These are phyloP conservation scores for Brenthis ino DNA, from an alignment of 2,888 invertebrate genomes.

Conservation along the genomic window DNA sequence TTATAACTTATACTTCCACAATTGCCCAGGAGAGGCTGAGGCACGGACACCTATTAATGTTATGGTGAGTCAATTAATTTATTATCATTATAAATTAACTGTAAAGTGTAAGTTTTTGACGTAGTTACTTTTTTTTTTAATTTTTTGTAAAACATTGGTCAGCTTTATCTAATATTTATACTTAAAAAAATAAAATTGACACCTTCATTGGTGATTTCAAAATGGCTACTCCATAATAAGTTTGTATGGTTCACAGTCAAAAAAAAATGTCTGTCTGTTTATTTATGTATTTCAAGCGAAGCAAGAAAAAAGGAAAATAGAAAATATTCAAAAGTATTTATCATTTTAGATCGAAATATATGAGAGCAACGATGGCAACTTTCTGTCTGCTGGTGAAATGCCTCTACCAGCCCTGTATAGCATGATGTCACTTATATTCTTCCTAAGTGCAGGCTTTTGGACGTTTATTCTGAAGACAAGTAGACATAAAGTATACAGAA, in stretches of 20 bases:
- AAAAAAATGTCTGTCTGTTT: no score
- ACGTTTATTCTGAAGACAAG: constrained; percentile 92
- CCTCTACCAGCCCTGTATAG: constrained; percentile 96
- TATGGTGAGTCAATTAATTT: constrained; percentile 79
- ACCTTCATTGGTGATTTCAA: no score
- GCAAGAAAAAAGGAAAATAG: no score
- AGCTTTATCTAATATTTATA: no score
- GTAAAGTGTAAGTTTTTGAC: no score
- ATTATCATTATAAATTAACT: not conserved
- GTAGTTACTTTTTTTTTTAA: no score
- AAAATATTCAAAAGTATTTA: not conserved
- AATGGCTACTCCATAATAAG: no score
- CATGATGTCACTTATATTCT: constrained; percentile 94
- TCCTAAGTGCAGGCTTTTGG: constrained; percentile 96
- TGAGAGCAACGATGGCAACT: constrained; percentile 93
- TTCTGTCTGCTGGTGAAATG: constrained; percentile 97
- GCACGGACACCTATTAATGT: constrained; percentile 84
- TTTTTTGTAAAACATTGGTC: no score
- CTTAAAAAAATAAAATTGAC: no score
- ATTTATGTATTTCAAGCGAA: no score
- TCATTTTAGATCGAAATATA: constrained; percentile 88
- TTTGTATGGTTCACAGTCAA: no score
- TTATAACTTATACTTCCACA: constrained; percentile 97
- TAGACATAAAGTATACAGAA: constrained; percentile 94
- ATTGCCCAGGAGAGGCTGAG: constrained; percentile 86